phyloP scores from a whole-genome alignment of 2,888 invertebrate genomes.

The Amphipoea oculea region DNA sequence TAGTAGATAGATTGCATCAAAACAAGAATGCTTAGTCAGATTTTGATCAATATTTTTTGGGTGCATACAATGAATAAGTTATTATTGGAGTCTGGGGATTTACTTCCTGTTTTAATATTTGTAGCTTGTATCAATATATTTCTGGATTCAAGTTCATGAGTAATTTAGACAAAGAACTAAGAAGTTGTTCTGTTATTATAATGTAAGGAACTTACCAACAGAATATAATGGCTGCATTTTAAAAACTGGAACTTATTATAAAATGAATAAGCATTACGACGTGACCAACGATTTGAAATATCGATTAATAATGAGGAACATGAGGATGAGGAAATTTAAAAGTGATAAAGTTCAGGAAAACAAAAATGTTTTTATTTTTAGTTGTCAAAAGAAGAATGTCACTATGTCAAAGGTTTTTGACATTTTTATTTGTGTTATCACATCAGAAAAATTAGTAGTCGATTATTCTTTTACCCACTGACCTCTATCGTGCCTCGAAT shows the following conservation, averaged over 20 bases:
- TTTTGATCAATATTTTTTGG: neutral
- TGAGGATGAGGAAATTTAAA: conserved; percentile 36
- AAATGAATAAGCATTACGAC: conserved; percentile 37
- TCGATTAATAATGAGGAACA: conserved; percentile 36
- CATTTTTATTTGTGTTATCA: neutral
- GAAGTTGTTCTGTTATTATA: neutral
- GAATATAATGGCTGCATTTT: conserved; percentile 70
- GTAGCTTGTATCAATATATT: neutral
- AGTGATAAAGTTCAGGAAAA: conserved; percentile 19
- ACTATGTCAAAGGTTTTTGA: neutral
- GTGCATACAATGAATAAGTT: neutral
- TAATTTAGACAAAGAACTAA: conserved; percentile 31
- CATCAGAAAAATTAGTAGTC: neutral
- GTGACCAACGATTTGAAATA: conserved; percentile 31
- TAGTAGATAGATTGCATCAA: conserved; percentile 26
- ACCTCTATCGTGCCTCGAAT: no score
- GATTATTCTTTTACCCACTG: neutral
- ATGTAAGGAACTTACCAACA: conserved; percentile 64
- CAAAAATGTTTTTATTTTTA: conserved; percentile 26
- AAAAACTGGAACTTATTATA: conserved; percentile 2
- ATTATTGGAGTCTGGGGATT: neutral
- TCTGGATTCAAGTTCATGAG: neutral
- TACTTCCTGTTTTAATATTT: neutral
- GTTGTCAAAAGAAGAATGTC: conserved; percentile 29
- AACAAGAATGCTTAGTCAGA: conserved; percentile 33